These are phyloP conservation scores for Manis javanica DNA, from an alignment of 2,797 vertebrate species.

Conservation along the genomic window DNA sequence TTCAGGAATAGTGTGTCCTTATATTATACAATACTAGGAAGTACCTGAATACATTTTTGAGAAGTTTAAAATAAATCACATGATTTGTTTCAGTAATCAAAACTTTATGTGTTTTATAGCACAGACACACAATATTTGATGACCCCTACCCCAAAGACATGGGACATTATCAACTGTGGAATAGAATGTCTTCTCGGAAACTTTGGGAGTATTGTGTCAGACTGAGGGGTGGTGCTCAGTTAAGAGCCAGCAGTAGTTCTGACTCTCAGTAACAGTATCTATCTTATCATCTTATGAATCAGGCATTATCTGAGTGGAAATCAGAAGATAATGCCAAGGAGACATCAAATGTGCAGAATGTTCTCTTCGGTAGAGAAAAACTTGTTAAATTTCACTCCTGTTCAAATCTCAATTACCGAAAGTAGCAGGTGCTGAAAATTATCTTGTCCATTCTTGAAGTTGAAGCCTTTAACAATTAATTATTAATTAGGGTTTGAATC, in stretches of 20 bases:
- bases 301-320: conserved; percentile 64
- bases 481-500: not conserved
- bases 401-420: conserved; percentile 58
- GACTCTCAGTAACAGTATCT: conserved; percentile 41
- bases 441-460: not conserved
- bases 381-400: conserved; percentile 57
- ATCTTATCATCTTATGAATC: not conserved
- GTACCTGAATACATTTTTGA: not conserved
- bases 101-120: not conserved
- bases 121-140: not conserved
- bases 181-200: not conserved
- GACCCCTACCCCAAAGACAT: not conserved
- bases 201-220: not conserved
- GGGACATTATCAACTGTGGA: not conserved
- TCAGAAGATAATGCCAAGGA: conserved; percentile 60
- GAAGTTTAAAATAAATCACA: not conserved
- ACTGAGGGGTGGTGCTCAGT: not conserved
- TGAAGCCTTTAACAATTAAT: conserved; percentile 45
- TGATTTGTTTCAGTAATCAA: not conserved
- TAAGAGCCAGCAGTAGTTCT: not conserved
- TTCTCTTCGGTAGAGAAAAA: not conserved
- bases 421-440: conserved; percentile 23
- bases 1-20: not conserved
- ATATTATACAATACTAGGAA: not conserved
- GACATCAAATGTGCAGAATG: conserved; percentile 41